Evolutionary conservation across 2,113 vertebrate species (phyloP), one percentile per base, ranked within the genome.

Genomic region (Spea multiplicata): DNA sequence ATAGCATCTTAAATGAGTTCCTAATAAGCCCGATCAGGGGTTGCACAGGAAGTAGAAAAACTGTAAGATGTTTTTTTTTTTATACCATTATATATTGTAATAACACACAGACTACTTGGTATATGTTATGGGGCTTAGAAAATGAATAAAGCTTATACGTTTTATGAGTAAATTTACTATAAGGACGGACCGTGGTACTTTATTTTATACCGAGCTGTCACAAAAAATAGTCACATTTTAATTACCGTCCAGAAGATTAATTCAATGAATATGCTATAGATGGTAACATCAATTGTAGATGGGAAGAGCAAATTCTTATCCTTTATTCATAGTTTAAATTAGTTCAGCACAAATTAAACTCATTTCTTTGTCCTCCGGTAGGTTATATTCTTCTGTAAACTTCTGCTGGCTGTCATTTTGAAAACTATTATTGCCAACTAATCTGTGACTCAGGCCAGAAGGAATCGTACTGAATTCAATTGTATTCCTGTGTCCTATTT

Each of bases 221-320:
- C 6, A 61, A 2, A 64, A 50, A 14, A 12, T 74, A 30, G 76
- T 65, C 70, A 82, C 30, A 69, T 30, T 45, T 81, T 69, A 44
- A 53, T 78, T 78, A 49, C 74, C 81, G 44, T 17, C 83, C n/a
- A 77, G 48, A 12, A 66, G 68, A 75, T 86, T 81, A 79, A 83
- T 81, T 75, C 80, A 82, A 81, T 75, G 0, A 80, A 53, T 72
- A 77, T 78, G 44, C 46, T 13, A 46, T 45, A 53, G 7, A 30
- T 46, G 12, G 66, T 7, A 12, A 3, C 8, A 46, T 12, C 2
- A 44, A 65, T 65, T 65, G 5, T 65, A 65, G 62, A 5, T 6
- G 30, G 5, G n/a, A 61, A 61, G 9, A 57, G 55, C 9, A 12
- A 57, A 57, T 8, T 59, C 8, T 12, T 5, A 59, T 13, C 55